Evolutionary conservation across 2,797 vertebrate genomes (phyloP).

Genomic region (Lemur catta): DNA sequence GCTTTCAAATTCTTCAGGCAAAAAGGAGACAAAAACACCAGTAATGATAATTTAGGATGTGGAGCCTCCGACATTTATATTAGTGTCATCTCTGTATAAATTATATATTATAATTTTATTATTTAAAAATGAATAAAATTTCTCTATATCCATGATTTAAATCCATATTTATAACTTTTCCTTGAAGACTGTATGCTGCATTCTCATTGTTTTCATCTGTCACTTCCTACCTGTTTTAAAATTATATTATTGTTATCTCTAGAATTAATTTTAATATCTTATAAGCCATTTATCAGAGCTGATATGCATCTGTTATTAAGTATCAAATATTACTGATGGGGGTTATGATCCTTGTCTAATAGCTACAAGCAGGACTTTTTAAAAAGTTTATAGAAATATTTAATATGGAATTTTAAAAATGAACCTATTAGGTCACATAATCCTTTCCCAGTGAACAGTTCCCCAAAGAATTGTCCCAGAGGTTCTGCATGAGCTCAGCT

Average conservation of each 20-base stretch:
- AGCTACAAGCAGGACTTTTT: not conserved
- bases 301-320: conserved; percentile 21
- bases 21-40: conserved; percentile 6
- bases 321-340: not conserved
- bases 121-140: conserved; percentile 23
- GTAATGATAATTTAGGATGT: conserved; percentile 7
- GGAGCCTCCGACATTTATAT: not conserved
- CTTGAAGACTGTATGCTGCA: not conserved
- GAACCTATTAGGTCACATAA: not conserved
- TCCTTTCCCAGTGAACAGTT: not conserved
- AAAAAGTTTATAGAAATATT: conserved; percentile 10
- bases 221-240: conserved; percentile 19
- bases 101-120: not conserved
- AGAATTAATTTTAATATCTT: conserved; percentile 19
- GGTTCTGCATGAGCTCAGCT: not conserved
- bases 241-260: not conserved
- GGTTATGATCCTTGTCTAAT: conserved; percentile 40
- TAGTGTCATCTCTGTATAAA: not conserved
- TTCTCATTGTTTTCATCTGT: not conserved
- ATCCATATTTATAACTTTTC: conserved; percentile 39
- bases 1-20: conserved; percentile 37
- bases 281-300: conserved; percentile 21
- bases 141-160: not conserved
- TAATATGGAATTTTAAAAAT: not conserved
- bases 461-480: not conserved